These are phyloP conservation scores for Linnaemya vulpina DNA, from an alignment of 2,888 invertebrate genomes.

Conservation along the genomic window DNA sequence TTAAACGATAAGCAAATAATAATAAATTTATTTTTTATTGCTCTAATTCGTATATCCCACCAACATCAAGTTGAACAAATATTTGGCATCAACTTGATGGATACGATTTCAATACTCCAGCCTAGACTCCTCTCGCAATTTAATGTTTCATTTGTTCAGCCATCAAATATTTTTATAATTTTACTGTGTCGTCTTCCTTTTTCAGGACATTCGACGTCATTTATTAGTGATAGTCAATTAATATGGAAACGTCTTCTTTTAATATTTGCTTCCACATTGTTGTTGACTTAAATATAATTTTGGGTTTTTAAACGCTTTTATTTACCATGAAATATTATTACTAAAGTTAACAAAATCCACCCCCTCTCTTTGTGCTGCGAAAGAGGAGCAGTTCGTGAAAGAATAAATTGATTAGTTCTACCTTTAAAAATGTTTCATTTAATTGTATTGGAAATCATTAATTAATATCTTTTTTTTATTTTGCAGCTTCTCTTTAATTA, in stretches of 20 bases:
- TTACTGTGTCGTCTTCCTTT: not conserved
- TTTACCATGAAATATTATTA: constrained; percentile 47
- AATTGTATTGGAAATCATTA: no score
- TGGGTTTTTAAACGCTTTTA: constrained; percentile 17
- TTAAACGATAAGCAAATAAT: constrained; percentile 22
- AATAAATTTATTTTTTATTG: not conserved
- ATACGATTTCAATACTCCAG: not conserved
- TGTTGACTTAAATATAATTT: constrained; percentile 65
- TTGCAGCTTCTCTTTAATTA: no score
- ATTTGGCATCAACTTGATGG: constrained; percentile 45
- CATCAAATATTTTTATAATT: constrained; percentile 35
- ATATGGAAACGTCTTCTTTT: constrained; percentile 61
- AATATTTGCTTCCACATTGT: constrained; percentile 58
- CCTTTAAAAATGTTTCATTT: no score
- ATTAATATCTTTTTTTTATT: no score
- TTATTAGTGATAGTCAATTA: constrained; percentile 70
- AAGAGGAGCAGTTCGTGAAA: not conserved
- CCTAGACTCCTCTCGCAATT: not conserved
- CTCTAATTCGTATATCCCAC: constrained; percentile 18
- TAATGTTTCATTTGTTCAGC: not conserved
- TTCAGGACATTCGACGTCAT: constrained; percentile 19
- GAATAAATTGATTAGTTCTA: constrained; percentile 9
- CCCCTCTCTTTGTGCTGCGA: not conserved
- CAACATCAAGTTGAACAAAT: constrained; percentile 34
- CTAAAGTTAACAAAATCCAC: constrained; percentile 50